Evolutionary conservation across 2,113 vertebrate species (phyloP).

Genomic region (Tyrannus savana): DNA sequence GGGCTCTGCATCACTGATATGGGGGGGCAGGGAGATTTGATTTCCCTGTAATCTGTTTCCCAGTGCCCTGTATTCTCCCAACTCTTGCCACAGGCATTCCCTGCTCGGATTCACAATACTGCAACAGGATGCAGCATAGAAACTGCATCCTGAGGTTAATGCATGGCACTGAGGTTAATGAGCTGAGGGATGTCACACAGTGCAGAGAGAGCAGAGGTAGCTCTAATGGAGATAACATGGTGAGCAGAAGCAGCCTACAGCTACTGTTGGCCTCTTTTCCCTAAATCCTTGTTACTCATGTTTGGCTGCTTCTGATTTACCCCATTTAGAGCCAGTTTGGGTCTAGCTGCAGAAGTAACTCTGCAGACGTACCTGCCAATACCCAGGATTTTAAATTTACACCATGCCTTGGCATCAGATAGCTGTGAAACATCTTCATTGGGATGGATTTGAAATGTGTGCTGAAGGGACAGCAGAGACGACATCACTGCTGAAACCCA

Average conservation of each 20-base stretch:
- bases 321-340: neutral
- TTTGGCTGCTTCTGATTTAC: neutral
- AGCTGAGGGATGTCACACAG: neutral
- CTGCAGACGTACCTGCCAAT: neutral
- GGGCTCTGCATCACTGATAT: neutral
- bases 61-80: neutral
- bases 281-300: neutral
- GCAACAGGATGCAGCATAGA: neutral
- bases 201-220: neutral
- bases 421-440: neutral
- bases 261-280: neutral
- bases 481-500: neutral
- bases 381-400: neutral
- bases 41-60: neutral
- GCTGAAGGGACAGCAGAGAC: neutral
- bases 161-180: neutral
- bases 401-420: neutral
- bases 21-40: fast-evolving
- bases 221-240: neutral
- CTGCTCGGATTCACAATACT: neutral
- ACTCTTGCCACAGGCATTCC: neutral
- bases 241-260: neutral
- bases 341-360: neutral
- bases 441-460: neutral
- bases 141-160: neutral